phyloP scores from a whole-genome alignment of 2,113 vertebrate species.

The Lanius collurio region DNA sequence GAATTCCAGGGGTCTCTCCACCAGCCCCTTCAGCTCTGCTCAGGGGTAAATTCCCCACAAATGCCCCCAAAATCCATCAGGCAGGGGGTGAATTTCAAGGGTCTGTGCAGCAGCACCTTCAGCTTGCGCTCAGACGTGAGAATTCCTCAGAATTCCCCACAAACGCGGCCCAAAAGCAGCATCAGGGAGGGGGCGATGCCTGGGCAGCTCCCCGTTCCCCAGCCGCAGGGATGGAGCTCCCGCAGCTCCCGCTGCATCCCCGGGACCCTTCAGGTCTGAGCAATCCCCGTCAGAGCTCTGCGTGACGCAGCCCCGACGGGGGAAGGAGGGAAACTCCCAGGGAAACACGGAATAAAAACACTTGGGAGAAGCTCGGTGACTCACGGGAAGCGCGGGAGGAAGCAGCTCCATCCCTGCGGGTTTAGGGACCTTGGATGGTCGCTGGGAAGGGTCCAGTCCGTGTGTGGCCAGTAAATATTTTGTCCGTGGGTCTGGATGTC shows the following conservation, averaged over 20 bases:
- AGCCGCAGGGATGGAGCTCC: background rate
- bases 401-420: background rate
- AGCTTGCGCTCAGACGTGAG: background rate
- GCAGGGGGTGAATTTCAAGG: background rate
- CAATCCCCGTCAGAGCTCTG: background rate
- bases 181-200: background rate
- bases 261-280: accelerated
- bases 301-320: background rate
- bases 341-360: background rate
- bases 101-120: background rate
- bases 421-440: accelerated
- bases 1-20: background rate
- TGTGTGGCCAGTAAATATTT: background rate
- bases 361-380: background rate
- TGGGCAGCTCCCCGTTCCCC: background rate
- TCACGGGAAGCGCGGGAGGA: background rate
- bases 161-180: background rate
- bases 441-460: accelerated
- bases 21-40: background rate
- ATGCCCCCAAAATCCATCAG: background rate
- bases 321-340: background rate
- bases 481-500: background rate
- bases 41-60: background rate
- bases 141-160: background rate
- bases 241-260: background rate